A percentile compares a stretch with the other conserved stretches of the same genome.
Conservation (phyloP, 2,888 invertebrate species). For the Brenthis ino region DNA sequence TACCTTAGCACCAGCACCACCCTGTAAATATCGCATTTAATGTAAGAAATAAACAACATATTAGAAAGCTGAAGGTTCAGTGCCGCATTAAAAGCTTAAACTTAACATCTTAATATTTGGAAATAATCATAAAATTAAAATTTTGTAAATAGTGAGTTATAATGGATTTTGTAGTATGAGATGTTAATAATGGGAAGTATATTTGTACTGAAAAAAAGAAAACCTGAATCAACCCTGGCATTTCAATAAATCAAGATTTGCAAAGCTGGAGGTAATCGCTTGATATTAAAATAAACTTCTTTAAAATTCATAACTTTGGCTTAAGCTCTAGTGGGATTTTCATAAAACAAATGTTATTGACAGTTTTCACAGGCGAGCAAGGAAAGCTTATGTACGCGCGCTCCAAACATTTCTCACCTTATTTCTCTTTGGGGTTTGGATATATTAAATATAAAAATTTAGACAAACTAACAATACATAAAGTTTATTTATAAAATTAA, state of each 20-base stretch:
- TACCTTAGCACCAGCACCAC: constrained; percentile 79
- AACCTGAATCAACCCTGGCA: constrained; percentile 44
- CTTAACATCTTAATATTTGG: no score
- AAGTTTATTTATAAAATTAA: constrained; percentile 57
- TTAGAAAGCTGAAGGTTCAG: constrained; percentile 41
- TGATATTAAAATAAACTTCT: constrained; percentile 41
- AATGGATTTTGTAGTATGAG: constrained; percentile 45
- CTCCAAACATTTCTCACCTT: constrained; percentile 71
- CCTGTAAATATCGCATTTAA: constrained; percentile 64
- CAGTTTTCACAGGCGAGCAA: constrained; percentile 32
- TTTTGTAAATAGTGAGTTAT: no score
- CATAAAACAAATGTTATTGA: constrained; percentile 36
- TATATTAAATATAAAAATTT: constrained; percentile 50
- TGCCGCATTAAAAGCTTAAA: constrained; percentile 11
- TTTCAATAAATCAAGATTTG: constrained; percentile 46
- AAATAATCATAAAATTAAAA: no score
- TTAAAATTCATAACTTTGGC: constrained; percentile 21
- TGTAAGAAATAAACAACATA: constrained; percentile 36
- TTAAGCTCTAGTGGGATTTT: constrained; percentile 40
- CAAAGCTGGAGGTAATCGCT: constrained; percentile 55
- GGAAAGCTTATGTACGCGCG: constrained; percentile 57
- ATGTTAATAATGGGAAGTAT: constrained; percentile 41
- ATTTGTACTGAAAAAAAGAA: constrained; percentile 46
- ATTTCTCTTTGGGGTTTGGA: constrained; percentile 45
- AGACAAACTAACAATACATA: constrained; percentile 52